Percentiles rank a stretch among this genome's conserved stretches.
Evolutionary conservation across 1,140 invertebrate species (phyloP).

Genomic region (Drosophila insularis): DNA sequence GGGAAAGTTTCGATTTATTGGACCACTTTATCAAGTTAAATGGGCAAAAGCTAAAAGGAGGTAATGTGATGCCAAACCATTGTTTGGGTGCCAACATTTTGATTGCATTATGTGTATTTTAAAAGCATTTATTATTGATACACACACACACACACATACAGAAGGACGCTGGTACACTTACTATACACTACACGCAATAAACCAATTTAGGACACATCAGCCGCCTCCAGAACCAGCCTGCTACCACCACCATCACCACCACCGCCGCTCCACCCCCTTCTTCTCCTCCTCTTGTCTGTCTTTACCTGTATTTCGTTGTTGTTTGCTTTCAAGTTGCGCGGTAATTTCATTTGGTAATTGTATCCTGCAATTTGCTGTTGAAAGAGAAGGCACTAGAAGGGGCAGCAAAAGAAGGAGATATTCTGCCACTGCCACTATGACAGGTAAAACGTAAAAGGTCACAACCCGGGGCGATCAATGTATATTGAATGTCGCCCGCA

Average conservation of each 20-base stretch:
- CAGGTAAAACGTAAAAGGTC: slow-evolving; percentile 36
- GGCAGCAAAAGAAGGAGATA: not conserved
- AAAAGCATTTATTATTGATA: slow-evolving; percentile 53
- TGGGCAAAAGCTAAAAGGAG: not conserved
- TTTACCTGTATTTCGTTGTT: slow-evolving; percentile 21
- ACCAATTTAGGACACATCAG: slow-evolving; percentile 52
- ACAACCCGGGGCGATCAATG: slow-evolving; percentile 8
- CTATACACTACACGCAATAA: slow-evolving; percentile 56
- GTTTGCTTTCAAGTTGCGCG: slow-evolving; percentile 54
- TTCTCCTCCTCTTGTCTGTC: not conserved
- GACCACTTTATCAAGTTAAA: slow-evolving; percentile 9
- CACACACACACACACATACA: not conserved
- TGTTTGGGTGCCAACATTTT: slow-evolving; percentile 12
- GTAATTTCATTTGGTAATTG: slow-evolving; percentile 65
- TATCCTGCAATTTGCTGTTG: slow-evolving; percentile 47
- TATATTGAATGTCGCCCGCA: not conserved
- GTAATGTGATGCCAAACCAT: slow-evolving; percentile 29
- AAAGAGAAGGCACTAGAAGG: not conserved
- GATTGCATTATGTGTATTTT: slow-evolving; percentile 49
- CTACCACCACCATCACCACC: not conserved
- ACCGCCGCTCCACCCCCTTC: not conserved
- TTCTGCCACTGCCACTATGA: not conserved
- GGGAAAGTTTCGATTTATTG: slow-evolving; percentile 1
- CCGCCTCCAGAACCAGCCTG: not conserved
- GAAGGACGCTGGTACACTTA: not conserved